Percentiles rank a stretch among this genome's conserved stretches.
Conservation (phyloP, 2,888 invertebrate genomes). For the Melipona beecheii region DNA sequence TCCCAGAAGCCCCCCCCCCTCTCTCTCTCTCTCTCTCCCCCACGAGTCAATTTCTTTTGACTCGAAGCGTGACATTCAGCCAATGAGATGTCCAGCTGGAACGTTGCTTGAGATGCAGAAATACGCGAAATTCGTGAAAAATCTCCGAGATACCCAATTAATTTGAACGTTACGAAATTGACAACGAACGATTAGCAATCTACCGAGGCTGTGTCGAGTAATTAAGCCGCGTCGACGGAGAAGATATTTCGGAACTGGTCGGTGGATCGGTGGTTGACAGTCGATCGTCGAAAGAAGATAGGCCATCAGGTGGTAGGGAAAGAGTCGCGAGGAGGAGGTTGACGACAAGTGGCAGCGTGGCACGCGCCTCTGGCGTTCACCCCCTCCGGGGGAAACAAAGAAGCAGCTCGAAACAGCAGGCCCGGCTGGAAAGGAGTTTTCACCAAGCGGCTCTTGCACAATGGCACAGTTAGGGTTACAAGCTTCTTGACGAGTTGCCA, state of each 20-base stretch:
- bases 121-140: slow-evolving; percentile 7
- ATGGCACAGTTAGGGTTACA: slow-evolving; percentile 81
- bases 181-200: slow-evolving; percentile 51
- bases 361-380: slow-evolving; percentile 69
- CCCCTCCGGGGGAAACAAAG: slow-evolving; percentile 74
- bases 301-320: slow-evolving; percentile 4
- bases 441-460: slow-evolving; percentile 69
- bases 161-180: slow-evolving; percentile 11
- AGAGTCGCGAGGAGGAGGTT: slow-evolving; percentile 37
- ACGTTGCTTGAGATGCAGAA: not conserved
- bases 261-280: not conserved
- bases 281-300: not conserved
- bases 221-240: slow-evolving; percentile 70
- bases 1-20: too few species aligned
- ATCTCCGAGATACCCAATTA: not conserved
- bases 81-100: not conserved
- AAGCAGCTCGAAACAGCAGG: slow-evolving; percentile 73
- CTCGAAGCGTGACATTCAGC: not conserved
- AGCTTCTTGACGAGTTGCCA: slow-evolving; percentile 84
- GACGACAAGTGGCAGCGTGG: slow-evolving; percentile 68
- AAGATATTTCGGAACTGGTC: slow-evolving; percentile 64
- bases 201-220: slow-evolving; percentile 70
- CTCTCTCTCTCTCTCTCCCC: not conserved
- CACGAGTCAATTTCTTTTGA: not conserved
- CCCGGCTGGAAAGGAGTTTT: slow-evolving; percentile 69